A percentile compares a stretch with the other conserved stretches of the same genome.
Conservation (phyloP, 2,797 vertebrate species). For the Tangara arthus region DNA sequence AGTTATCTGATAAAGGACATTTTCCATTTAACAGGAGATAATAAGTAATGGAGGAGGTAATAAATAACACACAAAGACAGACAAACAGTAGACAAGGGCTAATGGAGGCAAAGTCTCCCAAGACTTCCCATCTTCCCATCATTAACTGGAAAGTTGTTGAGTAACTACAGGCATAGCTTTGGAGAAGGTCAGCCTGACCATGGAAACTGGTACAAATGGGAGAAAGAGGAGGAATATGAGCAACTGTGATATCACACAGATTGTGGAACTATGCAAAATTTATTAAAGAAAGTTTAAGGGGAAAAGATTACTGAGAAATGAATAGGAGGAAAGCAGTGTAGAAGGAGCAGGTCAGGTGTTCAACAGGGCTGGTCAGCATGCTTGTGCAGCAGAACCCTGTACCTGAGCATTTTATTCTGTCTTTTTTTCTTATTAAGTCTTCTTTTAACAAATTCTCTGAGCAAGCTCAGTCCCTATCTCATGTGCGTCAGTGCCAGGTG, state of each 20-base stretch:
- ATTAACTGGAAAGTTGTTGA: neutral
- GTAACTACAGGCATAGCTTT: neutral
- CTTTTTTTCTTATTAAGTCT: neutral
- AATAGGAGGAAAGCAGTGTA: neutral
- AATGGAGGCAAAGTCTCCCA: neutral
- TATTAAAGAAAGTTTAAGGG: neutral
- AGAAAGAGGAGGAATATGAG: neutral
- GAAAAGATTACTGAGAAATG: neutral
- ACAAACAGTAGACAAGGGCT: neutral
- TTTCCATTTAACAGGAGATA: neutral
- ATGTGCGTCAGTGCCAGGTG: neutral
- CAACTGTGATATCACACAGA: neutral
- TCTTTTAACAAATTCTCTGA: neutral
- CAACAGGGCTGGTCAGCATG: rapidly evolving
- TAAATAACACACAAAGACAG: neutral
- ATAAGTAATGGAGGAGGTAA: neutral
- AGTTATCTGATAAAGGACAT: neutral
- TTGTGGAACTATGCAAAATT: neutral
- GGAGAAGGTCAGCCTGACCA: neutral
- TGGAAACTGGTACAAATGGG: neutral
- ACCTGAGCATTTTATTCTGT: neutral
- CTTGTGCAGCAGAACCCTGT: neutral
- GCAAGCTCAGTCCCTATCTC: neutral
- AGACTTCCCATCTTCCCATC: neutral
- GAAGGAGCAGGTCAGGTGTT: neutral